Evolutionary conservation across 2,113 vertebrate genomes (phyloP), one percentile per base, ranked within the genome.

Genomic region (Pluvialis apricaria): DNA sequence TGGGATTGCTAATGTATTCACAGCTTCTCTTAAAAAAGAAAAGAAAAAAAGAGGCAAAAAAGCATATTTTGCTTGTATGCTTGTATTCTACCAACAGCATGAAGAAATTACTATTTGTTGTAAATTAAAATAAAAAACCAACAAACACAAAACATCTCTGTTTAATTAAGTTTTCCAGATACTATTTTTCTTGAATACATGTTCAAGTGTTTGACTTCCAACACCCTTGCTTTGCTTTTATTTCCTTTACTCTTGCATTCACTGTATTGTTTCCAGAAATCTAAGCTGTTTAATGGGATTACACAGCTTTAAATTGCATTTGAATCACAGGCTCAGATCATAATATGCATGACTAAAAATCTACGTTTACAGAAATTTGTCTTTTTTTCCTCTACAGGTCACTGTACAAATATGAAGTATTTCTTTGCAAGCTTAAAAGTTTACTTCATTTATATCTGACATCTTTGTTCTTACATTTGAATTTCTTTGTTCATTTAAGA

Each of bases 241-340:
- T 55, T 84, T 93, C 45, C 24, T 62, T 95, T 81, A 26, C 55
- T 78, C 49, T 91, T 82, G 13, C 24, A 52, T 75, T 90, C 42
- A 13, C 2, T 68, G 20, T 80, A 57, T 82, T 86, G 51, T 96
- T 80, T 88, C 58, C 8, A 15, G 58, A 24, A 65, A 66, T 57
- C 40, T 86, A 58, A 91, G 25, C n/a, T 84, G 38, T 86, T 93
- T 92, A 92, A 95, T 66, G 45, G 66, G 34, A 86, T 91, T 95
- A 73, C 45, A 52, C 32, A 78, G 51, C 42, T 87, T 96, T 79
- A 75, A 72, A 83, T 54, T 96, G 28, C 29, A 55, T 85, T 93
- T 92, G 71, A 92, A 49, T 94, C 79, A 77, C 8, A 88, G 61
- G 5, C 42, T 94, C 32, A 70, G 42, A 75, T 90, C 51, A 42